Evolutionary conservation across 2,888 invertebrate genomes (phyloP).

Genomic region (Cephus pygmeus): DNA sequence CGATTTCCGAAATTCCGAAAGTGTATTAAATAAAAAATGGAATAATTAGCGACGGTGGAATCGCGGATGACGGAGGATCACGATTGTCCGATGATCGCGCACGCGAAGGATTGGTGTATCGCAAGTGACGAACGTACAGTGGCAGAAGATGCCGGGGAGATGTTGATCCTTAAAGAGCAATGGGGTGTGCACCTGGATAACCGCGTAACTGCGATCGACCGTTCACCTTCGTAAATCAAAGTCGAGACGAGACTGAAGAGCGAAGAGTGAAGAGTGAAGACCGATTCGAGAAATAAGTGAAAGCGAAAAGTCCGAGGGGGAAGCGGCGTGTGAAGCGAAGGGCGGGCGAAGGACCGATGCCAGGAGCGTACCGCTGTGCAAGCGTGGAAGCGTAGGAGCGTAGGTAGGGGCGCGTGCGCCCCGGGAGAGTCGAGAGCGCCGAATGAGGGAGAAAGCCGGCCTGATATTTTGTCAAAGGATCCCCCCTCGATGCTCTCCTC

Average conservation of each 20-base stretch:
- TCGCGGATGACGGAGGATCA: too few relatives aligned
- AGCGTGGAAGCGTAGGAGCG: conserved; percentile 37
- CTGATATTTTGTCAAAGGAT: conserved; percentile 4
- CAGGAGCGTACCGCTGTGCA: conserved; percentile 6
- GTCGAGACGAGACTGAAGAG: not conserved
- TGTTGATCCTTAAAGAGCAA: not conserved
- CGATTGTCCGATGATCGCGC: not conserved
- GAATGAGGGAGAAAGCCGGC: not conserved
- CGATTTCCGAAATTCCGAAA: not conserved
- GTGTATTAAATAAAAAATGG: not conserved
- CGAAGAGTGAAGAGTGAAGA: not conserved
- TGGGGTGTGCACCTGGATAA: not conserved
- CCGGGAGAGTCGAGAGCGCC: not conserved
- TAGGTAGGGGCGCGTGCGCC: conserved; percentile 52
- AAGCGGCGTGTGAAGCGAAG: conserved; percentile 33
- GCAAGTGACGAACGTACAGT: conserved; percentile 1
- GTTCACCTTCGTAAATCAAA: not conserved
- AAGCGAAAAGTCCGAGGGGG: conserved; percentile 18
- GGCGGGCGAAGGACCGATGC: conserved; percentile 24
- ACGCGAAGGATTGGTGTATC: not conserved
- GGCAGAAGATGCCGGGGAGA: not conserved
- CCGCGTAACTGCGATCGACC: not conserved
- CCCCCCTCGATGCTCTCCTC: not conserved
- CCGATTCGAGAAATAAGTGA: not conserved
- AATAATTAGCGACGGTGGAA: not conserved